Evolutionary conservation across 2,113 vertebrate species (phyloP).

Genomic region (Xiphorhynchus elegans): DNA sequence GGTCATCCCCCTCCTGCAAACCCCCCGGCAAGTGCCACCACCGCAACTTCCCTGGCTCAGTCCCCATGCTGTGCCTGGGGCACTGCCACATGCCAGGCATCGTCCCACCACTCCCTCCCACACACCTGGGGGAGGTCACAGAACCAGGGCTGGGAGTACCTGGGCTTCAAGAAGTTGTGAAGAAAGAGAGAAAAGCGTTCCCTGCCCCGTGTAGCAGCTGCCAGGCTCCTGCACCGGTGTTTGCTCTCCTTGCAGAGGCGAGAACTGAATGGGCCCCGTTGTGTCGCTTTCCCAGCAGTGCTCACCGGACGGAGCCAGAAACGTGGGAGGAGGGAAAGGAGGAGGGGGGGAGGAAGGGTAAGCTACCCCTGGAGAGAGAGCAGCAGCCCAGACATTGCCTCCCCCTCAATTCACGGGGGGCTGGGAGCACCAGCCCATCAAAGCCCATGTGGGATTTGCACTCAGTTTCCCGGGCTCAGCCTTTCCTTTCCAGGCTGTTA

Average conservation of each 20-base stretch:
- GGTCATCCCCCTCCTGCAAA: not conserved
- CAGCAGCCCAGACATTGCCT: not conserved
- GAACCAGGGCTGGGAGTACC: not conserved
- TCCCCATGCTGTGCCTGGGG: not conserved
- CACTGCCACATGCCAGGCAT: rapidly evolving
- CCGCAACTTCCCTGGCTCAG: rapidly evolving
- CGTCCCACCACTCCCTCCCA: not conserved
- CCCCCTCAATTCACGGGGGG: rapidly evolving
- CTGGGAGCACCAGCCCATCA: not conserved
- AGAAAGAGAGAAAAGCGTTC: not conserved
- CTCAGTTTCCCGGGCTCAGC: not conserved
- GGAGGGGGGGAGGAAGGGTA: not conserved
- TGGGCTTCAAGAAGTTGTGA: not conserved
- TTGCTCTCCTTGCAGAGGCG: not conserved
- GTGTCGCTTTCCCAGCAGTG: constrained; percentile 5
- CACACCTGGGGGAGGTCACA: not conserved
- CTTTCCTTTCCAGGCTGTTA: not conserved
- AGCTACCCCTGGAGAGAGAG: not conserved
- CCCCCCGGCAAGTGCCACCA: rapidly evolving
- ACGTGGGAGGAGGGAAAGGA: not conserved
- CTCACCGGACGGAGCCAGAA: not conserved
- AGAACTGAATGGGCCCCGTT: constrained; percentile 47
- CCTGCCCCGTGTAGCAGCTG: rapidly evolving
- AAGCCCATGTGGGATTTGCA: not conserved
- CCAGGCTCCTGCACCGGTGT: not conserved